Base-by-base conservation (phyloP, 2,888 invertebrate species). In the Chelonus formosanus region DNA sequence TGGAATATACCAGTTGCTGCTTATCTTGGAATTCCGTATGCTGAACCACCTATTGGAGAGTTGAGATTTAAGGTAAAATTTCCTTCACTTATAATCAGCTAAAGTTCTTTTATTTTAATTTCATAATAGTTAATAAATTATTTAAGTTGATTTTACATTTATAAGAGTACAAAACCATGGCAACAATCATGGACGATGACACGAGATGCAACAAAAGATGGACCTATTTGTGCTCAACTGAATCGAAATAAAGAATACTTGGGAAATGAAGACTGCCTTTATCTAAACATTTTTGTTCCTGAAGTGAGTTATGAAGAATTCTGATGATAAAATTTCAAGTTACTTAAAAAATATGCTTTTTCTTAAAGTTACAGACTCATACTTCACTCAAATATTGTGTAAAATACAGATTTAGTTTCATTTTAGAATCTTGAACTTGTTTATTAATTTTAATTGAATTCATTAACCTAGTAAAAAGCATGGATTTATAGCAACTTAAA, bases 11-110 rank as follows among this genome's bases (percentile, higher is more conserved):
- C 71, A 2, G 65, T 78, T 3, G 76, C 75, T 0, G 73, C 74
- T n/a, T 83, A 75, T 68, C 74, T 80, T 5, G 82, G 81, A 0
- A 67, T 83, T 6, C 83, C 83, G 0, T 83, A 80, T 7, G 83
- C 83, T 4, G 63, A 74, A 48, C 78, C 82, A 3, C 83, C 83
- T 0, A 4, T 76, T 0, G 78, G 74, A 1, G 58, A 71, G 3
- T 71, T 80, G 2, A 73, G 83, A 47, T 83, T 83, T 58, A 74
- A 75, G 77, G 83, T 82, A 71, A 67, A 36, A 20, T 7, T 40
- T 35, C 20, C 20, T 20, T 20, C 20, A 20, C 20, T 20, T 1
- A 20, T 20, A 20, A 20, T 20, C 34, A n/a, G 4, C 52, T 35
- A 36, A 36, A 36, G n/a, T 20, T 20, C 20, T 20, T 20, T 20